Evolutionary conservation across 2,113 vertebrate genomes (phyloP).

Genomic region (Cephalopholis sonnerati): DNA sequence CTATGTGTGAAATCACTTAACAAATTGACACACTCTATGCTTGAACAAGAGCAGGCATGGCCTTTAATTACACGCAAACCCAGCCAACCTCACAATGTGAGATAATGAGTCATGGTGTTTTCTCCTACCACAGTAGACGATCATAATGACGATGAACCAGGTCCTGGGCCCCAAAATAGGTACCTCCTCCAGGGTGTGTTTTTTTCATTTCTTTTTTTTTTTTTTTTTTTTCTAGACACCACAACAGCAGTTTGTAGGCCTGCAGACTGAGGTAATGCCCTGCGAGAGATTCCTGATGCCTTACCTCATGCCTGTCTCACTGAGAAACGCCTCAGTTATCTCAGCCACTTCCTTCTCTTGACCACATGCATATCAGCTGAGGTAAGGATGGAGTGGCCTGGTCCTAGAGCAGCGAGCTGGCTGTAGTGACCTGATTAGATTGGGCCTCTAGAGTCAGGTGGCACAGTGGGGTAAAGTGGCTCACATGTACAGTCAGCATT

Average conservation of each 20-base stretch:
- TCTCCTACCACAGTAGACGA: constrained; percentile 55
- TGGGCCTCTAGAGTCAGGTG: constrained; percentile 64
- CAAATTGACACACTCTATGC: constrained; percentile 30
- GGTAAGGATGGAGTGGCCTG: constrained; percentile 67
- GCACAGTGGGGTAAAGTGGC: constrained; percentile 43
- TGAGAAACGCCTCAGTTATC: constrained; percentile 77
- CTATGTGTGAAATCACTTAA: constrained; percentile 41
- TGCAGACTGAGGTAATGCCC: constrained; percentile 77
- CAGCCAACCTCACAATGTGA: constrained; percentile 25
- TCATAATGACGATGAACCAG: constrained; percentile 30
- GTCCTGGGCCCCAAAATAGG: constrained; percentile 75
- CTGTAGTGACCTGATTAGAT: constrained; percentile 76
- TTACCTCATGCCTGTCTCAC: constrained; percentile 77
- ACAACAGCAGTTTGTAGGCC: constrained; percentile 44
- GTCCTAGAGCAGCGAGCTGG: constrained; percentile 39
- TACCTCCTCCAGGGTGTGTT: constrained; percentile 53
- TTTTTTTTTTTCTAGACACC: constrained; percentile 37
- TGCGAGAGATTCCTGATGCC: constrained; percentile 74
- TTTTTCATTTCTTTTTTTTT: not conserved
- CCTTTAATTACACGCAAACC: constrained; percentile 48
- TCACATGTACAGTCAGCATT: constrained; percentile 46
- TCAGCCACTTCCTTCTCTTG: constrained; percentile 82
- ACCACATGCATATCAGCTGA: constrained; percentile 82
- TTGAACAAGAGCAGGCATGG: constrained; percentile 66
- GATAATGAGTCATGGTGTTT: constrained; percentile 66